A percentile compares a stretch with the other conserved stretches of the same genome.
Conservation (phyloP, 2,888 invertebrate genomes). For the Aleiodes leptofemur region DNA sequence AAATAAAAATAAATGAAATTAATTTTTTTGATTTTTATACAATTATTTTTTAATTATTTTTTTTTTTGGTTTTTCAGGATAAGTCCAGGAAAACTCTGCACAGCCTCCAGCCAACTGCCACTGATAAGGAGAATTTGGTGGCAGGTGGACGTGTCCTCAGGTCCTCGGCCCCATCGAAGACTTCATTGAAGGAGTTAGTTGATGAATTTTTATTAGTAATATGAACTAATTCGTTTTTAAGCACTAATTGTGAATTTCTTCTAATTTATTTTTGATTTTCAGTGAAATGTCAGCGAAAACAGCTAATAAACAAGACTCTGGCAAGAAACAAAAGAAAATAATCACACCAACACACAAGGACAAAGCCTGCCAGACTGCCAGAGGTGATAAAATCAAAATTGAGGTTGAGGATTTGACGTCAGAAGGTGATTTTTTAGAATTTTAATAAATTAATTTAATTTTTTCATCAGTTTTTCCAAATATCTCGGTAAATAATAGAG, state of each 20-base stretch:
- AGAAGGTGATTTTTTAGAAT: slow-evolving; percentile 71
- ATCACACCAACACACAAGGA: slow-evolving; percentile 60
- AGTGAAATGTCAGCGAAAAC: slow-evolving; percentile 58
- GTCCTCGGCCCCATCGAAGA: slow-evolving; percentile 59
- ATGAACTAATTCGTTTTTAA: neutral
- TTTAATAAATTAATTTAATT: neutral
- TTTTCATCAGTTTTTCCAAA: slow-evolving; percentile 9
- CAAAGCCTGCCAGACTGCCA: slow-evolving; percentile 80
- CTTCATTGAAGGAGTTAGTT: slow-evolving; percentile 55
- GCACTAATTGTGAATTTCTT: neutral
- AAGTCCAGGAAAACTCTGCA: slow-evolving; percentile 82
- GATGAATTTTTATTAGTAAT: slow-evolving; percentile 5
- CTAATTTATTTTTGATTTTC: slow-evolving; percentile 5
- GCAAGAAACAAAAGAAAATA: slow-evolving; percentile 67
- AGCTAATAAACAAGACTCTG: slow-evolving; percentile 40
- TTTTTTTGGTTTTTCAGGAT: slow-evolving; percentile 53
- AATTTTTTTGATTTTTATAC: slow-evolving; percentile 20
- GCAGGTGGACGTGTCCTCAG: slow-evolving; percentile 78
- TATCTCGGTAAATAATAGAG: neutral
- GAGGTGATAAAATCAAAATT: slow-evolving; percentile 77
- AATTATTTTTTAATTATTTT: slow-evolving; percentile 7
- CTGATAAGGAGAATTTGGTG: slow-evolving; percentile 85
- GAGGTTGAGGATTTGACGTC: slow-evolving; percentile 84
- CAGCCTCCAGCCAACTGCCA: slow-evolving; percentile 83
- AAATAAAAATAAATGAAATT: no score